phyloP scores from a whole-genome alignment of 1,140 invertebrate species.

The Zaprionus taronus region DNA sequence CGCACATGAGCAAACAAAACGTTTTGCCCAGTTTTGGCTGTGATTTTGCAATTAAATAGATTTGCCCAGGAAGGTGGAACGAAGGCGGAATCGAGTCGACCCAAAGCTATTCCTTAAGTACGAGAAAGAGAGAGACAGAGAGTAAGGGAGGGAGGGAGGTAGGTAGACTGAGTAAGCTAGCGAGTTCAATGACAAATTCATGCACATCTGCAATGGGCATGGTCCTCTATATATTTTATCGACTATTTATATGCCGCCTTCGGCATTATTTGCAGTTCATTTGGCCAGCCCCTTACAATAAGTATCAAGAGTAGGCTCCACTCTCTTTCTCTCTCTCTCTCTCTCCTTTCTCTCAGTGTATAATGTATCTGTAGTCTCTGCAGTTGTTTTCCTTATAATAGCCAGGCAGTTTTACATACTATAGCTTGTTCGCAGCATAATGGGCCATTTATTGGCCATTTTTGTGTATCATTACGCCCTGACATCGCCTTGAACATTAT shows the following conservation, averaged over 20 bases:
- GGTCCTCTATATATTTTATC: slow-evolving; percentile 20
- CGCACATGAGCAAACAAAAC: slow-evolving; percentile 45
- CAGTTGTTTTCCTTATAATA: slow-evolving; percentile 23
- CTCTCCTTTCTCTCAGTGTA: neutral
- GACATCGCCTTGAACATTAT: slow-evolving; percentile 21
- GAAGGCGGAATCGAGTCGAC: slow-evolving; percentile 7
- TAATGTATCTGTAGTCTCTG: slow-evolving; percentile 18
- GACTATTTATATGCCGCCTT: slow-evolving; percentile 52
- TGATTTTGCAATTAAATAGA: slow-evolving; percentile 82
- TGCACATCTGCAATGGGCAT: slow-evolving; percentile 59
- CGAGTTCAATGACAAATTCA: slow-evolving; percentile 78
- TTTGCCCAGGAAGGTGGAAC: slow-evolving; percentile 43
- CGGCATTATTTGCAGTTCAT: slow-evolving; percentile 68
- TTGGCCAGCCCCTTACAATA: slow-evolving; percentile 42
- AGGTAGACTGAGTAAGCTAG: neutral
- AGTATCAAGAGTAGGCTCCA: neutral
- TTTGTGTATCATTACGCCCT: slow-evolving; percentile 26
- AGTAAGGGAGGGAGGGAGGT: neutral
- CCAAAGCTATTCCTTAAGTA: slow-evolving; percentile 1
- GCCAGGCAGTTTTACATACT: slow-evolving; percentile 21
- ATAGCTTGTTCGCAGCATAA: slow-evolving; percentile 20
- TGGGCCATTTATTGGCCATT: slow-evolving; percentile 20
- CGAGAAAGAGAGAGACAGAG: slow-evolving; percentile 10
- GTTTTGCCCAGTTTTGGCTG: slow-evolving; percentile 70
- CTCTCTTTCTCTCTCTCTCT: neutral